phyloP scores from a whole-genome alignment of 1,140 invertebrate genomes.

The Lepidostoma basale region DNA sequence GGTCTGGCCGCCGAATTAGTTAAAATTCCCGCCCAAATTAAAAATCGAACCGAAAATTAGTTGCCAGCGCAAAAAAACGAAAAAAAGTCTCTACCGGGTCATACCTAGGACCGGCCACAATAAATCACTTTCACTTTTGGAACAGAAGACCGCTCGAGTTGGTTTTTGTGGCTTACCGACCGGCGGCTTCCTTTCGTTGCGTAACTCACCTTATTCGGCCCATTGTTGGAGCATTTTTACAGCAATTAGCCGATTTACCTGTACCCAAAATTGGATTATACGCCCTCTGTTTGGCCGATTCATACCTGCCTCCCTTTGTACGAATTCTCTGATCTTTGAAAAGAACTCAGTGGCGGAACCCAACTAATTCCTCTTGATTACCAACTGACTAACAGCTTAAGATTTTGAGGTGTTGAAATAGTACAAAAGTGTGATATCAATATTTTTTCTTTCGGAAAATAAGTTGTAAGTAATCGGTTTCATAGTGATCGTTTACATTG shows the following conservation, averaged over 20 bases:
- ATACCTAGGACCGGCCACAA: slow-evolving; percentile 10
- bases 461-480: too few species aligned
- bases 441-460: too few species aligned
- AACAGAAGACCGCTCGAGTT: neutral
- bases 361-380: neutral
- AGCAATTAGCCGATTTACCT: slow-evolving; percentile 45
- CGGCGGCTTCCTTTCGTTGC: slow-evolving; percentile 37
- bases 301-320: slow-evolving; percentile 3
- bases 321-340: neutral
- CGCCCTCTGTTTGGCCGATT: slow-evolving; percentile 6
- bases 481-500: too few species aligned
- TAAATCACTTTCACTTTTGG: slow-evolving; percentile 45
- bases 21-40: slow-evolving; percentile 25
- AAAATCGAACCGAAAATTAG: slow-evolving; percentile 36
- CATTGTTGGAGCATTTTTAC: slow-evolving; percentile 43
- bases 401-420: too few species aligned
- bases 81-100: slow-evolving; percentile 15
- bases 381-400: too few species aligned
- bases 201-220: slow-evolving; percentile 31
- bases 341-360: neutral
- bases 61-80: slow-evolving; percentile 14
- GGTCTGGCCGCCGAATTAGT: slow-evolving; percentile 16
- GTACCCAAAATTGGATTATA: slow-evolving; percentile 24
- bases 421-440: too few species aligned
- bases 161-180: slow-evolving; percentile 32